These are phyloP conservation scores for Pachycephus smyrnensis DNA, from an alignment of 2,888 invertebrate genomes.

Conservation along the genomic window DNA sequence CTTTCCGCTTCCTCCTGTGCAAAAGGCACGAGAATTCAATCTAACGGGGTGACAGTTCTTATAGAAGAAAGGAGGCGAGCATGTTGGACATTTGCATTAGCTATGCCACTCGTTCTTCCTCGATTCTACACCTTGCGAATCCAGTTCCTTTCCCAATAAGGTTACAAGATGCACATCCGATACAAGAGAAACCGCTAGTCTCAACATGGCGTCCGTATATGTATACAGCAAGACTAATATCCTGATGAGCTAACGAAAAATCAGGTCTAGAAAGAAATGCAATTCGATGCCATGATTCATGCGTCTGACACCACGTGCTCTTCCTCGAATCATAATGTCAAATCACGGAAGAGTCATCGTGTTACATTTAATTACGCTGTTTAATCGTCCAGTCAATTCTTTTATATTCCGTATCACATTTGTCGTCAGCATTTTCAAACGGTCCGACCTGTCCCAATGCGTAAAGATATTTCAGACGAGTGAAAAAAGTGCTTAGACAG, in stretches of 20 bases:
- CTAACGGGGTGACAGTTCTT: background rate
- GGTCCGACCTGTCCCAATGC: background rate
- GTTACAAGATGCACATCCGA: constrained; percentile 35
- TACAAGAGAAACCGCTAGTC: constrained; percentile 48
- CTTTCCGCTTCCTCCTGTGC: constrained; percentile 19
- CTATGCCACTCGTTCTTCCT: background rate
- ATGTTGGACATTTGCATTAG: background rate
- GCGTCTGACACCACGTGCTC: background rate
- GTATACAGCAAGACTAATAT: background rate
- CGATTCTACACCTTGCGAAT: constrained; percentile 13
- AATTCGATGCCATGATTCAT: background rate
- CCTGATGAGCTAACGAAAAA: background rate
- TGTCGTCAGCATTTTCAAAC: background rate
- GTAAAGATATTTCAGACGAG: background rate
- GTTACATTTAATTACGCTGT: background rate
- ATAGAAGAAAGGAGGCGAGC: background rate
- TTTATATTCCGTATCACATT: background rate
- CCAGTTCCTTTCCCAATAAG: constrained; percentile 13
- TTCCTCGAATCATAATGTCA: background rate
- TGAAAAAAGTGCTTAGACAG: background rate
- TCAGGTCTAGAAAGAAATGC: background rate
- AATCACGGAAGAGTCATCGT: background rate
- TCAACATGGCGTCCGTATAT: background rate
- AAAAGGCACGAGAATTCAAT: constrained; percentile 26
- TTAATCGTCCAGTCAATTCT: background rate